Conservation (phyloP, 2,113 vertebrate species). For the Urocynchramus pylzowi region DNA sequence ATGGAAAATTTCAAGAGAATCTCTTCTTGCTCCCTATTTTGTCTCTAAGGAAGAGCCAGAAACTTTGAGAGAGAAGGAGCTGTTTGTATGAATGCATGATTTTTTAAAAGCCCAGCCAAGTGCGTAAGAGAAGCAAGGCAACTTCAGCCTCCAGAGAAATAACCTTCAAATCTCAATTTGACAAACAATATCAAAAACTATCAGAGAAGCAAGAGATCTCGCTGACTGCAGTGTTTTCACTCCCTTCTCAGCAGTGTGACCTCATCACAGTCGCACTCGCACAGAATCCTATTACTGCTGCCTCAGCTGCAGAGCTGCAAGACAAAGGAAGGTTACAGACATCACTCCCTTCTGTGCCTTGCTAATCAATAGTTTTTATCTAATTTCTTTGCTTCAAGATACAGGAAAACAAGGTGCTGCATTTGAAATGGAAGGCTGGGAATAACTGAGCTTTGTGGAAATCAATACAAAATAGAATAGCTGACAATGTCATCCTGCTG, state of each 20-base stretch:
- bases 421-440: constrained; percentile 37
- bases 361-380: constrained; percentile 58
- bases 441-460: constrained; percentile 37
- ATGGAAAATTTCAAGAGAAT: background rate
- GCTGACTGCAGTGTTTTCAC: constrained; percentile 45
- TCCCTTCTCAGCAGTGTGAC: constrained; percentile 46
- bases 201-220: constrained; percentile 29
- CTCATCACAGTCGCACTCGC: constrained; percentile 45
- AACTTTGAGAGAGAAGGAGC: background rate
- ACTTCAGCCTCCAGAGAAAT: constrained; percentile 54
- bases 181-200: constrained; percentile 55
- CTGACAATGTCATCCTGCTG: constrained; percentile 33
- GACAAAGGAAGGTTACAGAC: constrained; percentile 56
- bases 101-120: constrained; percentile 14
- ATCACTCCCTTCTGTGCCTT: constrained; percentile 8
- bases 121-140: background rate
- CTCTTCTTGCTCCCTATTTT: background rate
- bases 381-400: constrained; percentile 60
- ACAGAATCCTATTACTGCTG: constrained; percentile 55
- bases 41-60: background rate
- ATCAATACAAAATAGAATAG: constrained; percentile 42
- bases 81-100: background rate
- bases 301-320: constrained; percentile 56
- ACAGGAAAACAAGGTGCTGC: constrained; percentile 39
- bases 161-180: constrained; percentile 66